These are phyloP conservation scores for Chaenodraco wilsoni DNA, from an alignment of 2,797 vertebrate genomes.

Conservation along the genomic window DNA sequence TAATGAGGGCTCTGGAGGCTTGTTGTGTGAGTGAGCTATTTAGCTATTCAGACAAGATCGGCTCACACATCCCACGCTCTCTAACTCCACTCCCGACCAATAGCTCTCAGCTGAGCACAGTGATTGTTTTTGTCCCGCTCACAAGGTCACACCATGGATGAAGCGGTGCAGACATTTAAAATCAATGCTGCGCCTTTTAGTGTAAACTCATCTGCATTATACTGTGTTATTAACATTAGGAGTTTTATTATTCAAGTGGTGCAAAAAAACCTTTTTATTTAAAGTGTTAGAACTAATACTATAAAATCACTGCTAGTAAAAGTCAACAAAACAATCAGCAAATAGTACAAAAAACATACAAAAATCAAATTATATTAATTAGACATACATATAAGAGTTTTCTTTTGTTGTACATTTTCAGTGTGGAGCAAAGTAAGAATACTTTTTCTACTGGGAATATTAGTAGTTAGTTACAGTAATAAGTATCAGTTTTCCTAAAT, in stretches of 20 bases:
- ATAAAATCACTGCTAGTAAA: no score
- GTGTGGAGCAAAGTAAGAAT: no score
- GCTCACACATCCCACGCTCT: conserved; percentile 73
- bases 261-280: no score
- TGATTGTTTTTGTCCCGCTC: conserved; percentile 66
- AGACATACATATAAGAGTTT: no score
- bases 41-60: conserved; percentile 81
- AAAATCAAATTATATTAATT: no score
- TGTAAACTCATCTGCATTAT: conserved; percentile 12
- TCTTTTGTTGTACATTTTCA: no score
- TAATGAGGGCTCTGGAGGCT: conserved; percentile 84
- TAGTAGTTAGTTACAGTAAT: no score
- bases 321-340: no score
- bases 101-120: conserved; percentile 57
- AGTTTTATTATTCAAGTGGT: neutral
- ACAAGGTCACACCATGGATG: conserved; percentile 69
- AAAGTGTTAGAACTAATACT: no score
- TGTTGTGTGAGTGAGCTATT: conserved; percentile 78
- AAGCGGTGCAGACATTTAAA: conserved; percentile 35
- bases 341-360: no score
- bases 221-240: conserved; percentile 12
- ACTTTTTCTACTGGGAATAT: no score
- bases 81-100: conserved; percentile 61
- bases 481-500: neutral
- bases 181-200: conserved; percentile 33